Percentiles rank a stretch among this genome's conserved stretches.
phyloP scores from a whole-genome alignment of 2,797 vertebrate genomes.

The Argentina silus region DNA sequence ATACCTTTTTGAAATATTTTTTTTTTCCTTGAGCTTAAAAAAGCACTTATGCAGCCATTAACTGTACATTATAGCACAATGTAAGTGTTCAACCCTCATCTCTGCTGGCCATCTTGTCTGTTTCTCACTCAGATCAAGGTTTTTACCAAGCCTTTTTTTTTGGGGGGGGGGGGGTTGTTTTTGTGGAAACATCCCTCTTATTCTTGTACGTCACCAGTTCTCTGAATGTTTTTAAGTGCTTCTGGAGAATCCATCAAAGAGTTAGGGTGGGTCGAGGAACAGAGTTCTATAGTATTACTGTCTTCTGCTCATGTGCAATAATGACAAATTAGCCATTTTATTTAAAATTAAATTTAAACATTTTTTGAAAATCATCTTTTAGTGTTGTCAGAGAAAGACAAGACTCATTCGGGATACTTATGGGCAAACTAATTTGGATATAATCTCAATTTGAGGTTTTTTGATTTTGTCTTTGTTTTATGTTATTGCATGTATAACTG shows the following conservation, averaged over 20 bases:
- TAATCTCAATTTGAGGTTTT: conserved; percentile 46
- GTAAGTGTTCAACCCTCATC: conserved; percentile 60
- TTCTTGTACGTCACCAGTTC: conserved; percentile 47
- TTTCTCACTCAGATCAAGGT: conserved; percentile 39
- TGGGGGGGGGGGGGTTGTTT: background rate
- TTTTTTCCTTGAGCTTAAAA: conserved; percentile 55
- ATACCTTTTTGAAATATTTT: conserved; percentile 32
- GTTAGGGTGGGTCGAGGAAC: conserved; percentile 48
- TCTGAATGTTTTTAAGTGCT: conserved; percentile 69
- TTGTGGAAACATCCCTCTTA: conserved; percentile 15
- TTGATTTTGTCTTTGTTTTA: conserved; percentile 18
- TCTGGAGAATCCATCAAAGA: conserved; percentile 42
- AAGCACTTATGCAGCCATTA: conserved; percentile 78
- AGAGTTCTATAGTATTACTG: conserved; percentile 74
- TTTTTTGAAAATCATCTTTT: conserved; percentile 35
- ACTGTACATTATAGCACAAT: conserved; percentile 77
- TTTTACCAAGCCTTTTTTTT: conserved; percentile 29
- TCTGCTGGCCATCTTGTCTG: conserved; percentile 55
- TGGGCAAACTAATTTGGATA: conserved; percentile 53
- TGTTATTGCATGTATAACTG: conserved; percentile 69
- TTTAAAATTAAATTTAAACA: conserved; percentile 64
- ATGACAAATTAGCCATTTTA: conserved; percentile 73
- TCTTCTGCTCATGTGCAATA: conserved; percentile 81
- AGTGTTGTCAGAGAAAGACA: conserved; percentile 13
- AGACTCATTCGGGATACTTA: conserved; percentile 42